Evolutionary conservation across 1,140 invertebrate species (phyloP), one percentile per base, ranked within the genome.

Genomic region (Zaprionus gabonicus): DNA sequence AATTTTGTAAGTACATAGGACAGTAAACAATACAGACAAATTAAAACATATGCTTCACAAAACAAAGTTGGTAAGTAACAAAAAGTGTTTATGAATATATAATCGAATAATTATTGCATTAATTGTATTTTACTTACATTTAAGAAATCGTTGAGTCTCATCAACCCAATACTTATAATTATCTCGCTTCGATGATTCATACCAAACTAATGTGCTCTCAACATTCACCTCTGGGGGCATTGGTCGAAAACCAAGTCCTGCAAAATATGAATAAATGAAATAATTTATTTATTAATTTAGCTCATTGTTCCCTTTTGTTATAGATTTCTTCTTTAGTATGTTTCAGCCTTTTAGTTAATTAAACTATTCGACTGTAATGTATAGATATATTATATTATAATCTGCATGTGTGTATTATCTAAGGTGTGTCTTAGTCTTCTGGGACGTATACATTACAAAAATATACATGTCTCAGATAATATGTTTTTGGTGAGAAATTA

Each of bases 121-220:
- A n/a, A 44, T 17, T 10, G 1, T 4, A 28, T 46, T 46, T 2
- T 57, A 85, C 91, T 91, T 79, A 92, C 91, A 76, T 85, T 88
- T 78, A 60, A 92, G 76, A 76, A 92, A 92, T 75, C 67, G 55
- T 44, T 73, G 66, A 78, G 98, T 94, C 92, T 96, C 95, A 38
- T 94, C 93, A 60, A 95, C 95, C 97, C 97, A 98, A 78, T 96
- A 95, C 76, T 96, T 94, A 91, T 95, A 96, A 84, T 97, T 97
- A 57, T 96, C 96, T 85, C 95, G 94, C 78, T 97, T 96, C 73
- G 95, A 95, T 76, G 96, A 95, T 93, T 96, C 96, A 94, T 98
- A 98, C 96, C 97, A 98, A 92, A 99, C 97, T 65, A 99, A 95
- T 56, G 98, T 98, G 92, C 97, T 98, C 92, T 98, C 97, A 82